A percentile compares a stretch with the other conserved stretches of the same genome.
Evolutionary conservation across 2,797 vertebrate species (phyloP).

Genomic region (Pangasius larnaudii): DNA sequence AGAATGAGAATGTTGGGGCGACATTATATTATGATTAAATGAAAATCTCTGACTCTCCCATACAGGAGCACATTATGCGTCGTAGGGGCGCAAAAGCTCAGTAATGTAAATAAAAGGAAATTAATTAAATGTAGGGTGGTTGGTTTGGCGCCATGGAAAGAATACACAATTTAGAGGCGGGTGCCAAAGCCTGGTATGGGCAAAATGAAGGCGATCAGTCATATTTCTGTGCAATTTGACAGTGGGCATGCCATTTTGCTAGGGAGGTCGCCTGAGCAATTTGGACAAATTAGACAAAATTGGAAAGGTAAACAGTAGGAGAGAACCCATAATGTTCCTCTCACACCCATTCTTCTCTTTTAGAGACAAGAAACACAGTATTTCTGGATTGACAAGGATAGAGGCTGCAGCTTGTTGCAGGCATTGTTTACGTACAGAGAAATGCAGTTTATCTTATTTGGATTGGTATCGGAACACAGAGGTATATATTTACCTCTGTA

Average conservation of each 20-base stretch:
- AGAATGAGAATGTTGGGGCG: slow-evolving; percentile 67
- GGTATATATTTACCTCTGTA: neutral
- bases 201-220: slow-evolving; percentile 91
- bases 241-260: slow-evolving; percentile 80
- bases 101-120: slow-evolving; percentile 86
- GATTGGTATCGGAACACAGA: neutral
- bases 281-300: slow-evolving; percentile 88
- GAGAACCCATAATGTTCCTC: slow-evolving; percentile 74
- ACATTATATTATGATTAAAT: slow-evolving; percentile 69
- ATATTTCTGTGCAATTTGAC: slow-evolving; percentile 86
- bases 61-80: slow-evolving; percentile 79
- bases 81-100: slow-evolving; percentile 71
- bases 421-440: neutral
- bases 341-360: slow-evolving; percentile 35
- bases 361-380: neutral
- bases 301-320: slow-evolving; percentile 84
- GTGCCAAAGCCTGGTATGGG: slow-evolving; percentile 82
- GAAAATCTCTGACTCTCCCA: slow-evolving; percentile 63
- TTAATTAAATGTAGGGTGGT: slow-evolving; percentile 89
- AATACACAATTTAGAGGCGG: slow-evolving; percentile 84
- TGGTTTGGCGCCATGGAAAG: slow-evolving; percentile 87
- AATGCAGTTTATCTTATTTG: neutral
- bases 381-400: neutral
- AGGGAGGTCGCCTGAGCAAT: slow-evolving; percentile 84
- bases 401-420: neutral